Percentiles rank a stretch among this genome's conserved stretches.
phyloP scores from a whole-genome alignment of 2,113 vertebrate species.

The Macrotis lagotis region DNA sequence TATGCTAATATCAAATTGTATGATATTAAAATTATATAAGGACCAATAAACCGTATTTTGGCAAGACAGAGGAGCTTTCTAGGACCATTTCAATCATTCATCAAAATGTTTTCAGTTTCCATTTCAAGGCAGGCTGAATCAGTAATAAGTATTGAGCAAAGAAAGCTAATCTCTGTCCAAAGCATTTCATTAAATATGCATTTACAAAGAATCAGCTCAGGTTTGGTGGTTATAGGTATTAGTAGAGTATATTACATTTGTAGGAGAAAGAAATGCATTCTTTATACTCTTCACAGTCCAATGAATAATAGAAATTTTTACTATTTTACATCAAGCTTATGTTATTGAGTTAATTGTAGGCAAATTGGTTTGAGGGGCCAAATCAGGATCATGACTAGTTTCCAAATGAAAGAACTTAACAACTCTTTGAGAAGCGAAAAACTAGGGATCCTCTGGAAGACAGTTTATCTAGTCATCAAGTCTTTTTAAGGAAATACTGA shows the following conservation, averaged over 20 bases:
- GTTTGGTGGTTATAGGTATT: background rate
- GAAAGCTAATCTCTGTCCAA: constrained; percentile 9
- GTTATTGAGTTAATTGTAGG: background rate
- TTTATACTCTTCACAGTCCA: background rate
- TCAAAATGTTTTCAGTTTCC: background rate
- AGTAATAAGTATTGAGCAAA: background rate
- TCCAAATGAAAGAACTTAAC: constrained; percentile 4
- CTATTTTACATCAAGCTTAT: background rate
- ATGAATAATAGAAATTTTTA: background rate
- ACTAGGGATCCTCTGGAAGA: background rate
- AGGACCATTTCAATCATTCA: background rate
- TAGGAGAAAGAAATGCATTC: background rate
- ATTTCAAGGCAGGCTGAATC: constrained; percentile 40
- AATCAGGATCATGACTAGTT: constrained; percentile 5
- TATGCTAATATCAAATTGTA: too few species aligned
- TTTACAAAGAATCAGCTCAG: background rate
- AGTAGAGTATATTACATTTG: background rate
- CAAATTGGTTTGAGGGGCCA: constrained; percentile 23
- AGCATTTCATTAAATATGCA: constrained; percentile 15
- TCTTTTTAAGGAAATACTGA: constrained; percentile 24
- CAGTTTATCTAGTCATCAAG: background rate
- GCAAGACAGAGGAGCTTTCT: background rate
- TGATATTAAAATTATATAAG: too few species aligned
- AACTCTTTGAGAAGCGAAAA: constrained; percentile 31
- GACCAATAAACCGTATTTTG: background rate